phyloP scores from a whole-genome alignment of 1,140 invertebrate species.

The Aradophagus sp. region DNA sequence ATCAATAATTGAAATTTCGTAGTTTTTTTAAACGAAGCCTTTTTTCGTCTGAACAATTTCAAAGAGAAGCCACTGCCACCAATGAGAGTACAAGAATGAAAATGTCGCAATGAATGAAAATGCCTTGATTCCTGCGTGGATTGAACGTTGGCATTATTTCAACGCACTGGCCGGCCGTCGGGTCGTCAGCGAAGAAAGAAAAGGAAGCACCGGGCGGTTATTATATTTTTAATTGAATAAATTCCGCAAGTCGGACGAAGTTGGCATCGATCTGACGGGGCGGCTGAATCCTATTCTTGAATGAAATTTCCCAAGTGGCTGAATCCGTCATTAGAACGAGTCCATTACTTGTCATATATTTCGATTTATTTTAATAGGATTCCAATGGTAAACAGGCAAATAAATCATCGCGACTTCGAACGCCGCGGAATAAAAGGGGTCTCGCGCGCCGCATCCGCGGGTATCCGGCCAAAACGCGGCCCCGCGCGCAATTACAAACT shows the following conservation, averaged over 20 bases:
- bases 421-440: constrained; percentile 17
- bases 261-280: constrained; percentile 32
- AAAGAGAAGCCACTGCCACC: too few relatives aligned
- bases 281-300: constrained; percentile 34
- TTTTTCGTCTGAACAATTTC: too few relatives aligned
- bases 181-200: too few relatives aligned
- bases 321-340: constrained; percentile 46
- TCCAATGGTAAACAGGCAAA: constrained; percentile 52
- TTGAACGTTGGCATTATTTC: too few relatives aligned
- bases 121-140: too few relatives aligned
- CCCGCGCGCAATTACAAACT: too few relatives aligned
- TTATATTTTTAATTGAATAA: constrained; percentile 49
- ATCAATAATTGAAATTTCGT: too few relatives aligned
- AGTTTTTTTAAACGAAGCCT: too few relatives aligned
- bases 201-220: too few relatives aligned
- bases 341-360: constrained; percentile 48
- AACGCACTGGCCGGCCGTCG: too few relatives aligned
- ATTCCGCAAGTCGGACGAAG: constrained; percentile 36
- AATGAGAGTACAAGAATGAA: too few relatives aligned
- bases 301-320: constrained; percentile 55
- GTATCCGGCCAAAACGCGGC: constrained; percentile 35
- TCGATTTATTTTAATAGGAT: constrained; percentile 56
- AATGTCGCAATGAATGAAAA: too few relatives aligned
- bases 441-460: constrained; percentile 3
- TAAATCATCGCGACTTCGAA: constrained; percentile 47